Base-by-base conservation (phyloP, 2,113 vertebrate genomes). In the Tetraodon nigroviridis region DNA sequence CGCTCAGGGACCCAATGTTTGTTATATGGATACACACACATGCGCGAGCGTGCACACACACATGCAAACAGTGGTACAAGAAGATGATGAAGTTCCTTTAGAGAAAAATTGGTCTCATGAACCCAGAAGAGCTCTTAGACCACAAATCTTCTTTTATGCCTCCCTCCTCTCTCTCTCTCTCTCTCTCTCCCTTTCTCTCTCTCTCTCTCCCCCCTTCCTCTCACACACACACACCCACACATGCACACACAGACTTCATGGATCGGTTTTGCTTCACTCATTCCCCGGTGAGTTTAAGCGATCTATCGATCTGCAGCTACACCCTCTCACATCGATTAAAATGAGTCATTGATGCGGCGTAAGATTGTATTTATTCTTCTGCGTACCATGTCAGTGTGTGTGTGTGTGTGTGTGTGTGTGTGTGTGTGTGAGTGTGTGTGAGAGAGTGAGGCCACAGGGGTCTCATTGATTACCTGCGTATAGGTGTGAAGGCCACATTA, bases 301-400 rank as follows among this genome's bases (percentile, higher is more conserved):
- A 76, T 78, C 61, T 67, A 84, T 82, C 2, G 75, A 80, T 77
- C 55, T 3, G 64, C 49, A 55, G 27, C 61, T 24, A 18, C 24
- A 67, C 60, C n/a, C 47, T 53, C 69, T 79, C 46, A 55, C 54
- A 72, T 77, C 21, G 56, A 79, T 75, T 69, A 44, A 64, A 69
- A 74, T 76, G 67, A 80, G 74, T 82, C 80, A 78, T 82, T 48
- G 48, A 46, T 7, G 8, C 42, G 20, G 22, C 58, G 61, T 56
- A 47, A 63, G 19, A 68, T 57, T 72, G 51, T 51, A 59, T 74
- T 77, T 63, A 69, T 75, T 76, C 62, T 66, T 51, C 58, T 24
- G 29, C 56, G 49, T 17, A 20, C 57, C 18, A 7, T 69, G 46
- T 65, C 59, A 42, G 0, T 24, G 52, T 42, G 41, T 46, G 15